Conservation (phyloP, 2,888 invertebrate species). For the Cephalotes varians region DNA sequence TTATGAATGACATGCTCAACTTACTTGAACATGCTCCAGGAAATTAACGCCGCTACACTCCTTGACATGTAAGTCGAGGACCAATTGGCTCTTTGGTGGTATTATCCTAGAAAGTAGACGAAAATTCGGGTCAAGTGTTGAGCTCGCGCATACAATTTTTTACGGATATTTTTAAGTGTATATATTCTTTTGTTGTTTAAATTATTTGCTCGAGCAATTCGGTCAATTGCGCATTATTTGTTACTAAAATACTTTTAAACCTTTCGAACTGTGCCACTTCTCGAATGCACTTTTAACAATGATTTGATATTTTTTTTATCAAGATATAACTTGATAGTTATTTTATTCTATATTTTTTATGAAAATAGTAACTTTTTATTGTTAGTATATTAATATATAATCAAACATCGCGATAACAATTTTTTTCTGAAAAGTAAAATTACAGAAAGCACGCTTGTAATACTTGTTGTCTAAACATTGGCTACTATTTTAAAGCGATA, state of each 20-base stretch:
- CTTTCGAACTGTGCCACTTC: neutral
- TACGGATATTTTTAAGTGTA: slow-evolving; percentile 4
- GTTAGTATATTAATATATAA: neutral
- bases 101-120: slow-evolving; percentile 87
- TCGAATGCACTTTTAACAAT: neutral
- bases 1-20: slow-evolving; percentile 54
- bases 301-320: neutral
- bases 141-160: slow-evolving; percentile 11
- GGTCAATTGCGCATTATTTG: slow-evolving; percentile 25
- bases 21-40: slow-evolving; percentile 96
- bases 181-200: neutral
- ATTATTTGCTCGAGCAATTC: neutral
- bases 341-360: neutral
- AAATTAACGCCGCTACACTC: slow-evolving; percentile 96
- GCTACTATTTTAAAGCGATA: neutral
- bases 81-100: slow-evolving; percentile 91
- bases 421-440: neutral
- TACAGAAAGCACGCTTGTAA: neutral
- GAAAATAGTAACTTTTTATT: neutral
- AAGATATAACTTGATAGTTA: neutral
- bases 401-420: neutral
- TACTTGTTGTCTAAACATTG: neutral
- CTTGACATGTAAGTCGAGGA: slow-evolving; percentile 91
- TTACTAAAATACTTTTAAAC: slow-evolving; percentile 26
- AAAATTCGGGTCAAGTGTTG: slow-evolving; percentile 52